phyloP scores from a whole-genome alignment of 92 coral and sea anemone genomes.

The Parazoanthus atlanticus region DNA sequence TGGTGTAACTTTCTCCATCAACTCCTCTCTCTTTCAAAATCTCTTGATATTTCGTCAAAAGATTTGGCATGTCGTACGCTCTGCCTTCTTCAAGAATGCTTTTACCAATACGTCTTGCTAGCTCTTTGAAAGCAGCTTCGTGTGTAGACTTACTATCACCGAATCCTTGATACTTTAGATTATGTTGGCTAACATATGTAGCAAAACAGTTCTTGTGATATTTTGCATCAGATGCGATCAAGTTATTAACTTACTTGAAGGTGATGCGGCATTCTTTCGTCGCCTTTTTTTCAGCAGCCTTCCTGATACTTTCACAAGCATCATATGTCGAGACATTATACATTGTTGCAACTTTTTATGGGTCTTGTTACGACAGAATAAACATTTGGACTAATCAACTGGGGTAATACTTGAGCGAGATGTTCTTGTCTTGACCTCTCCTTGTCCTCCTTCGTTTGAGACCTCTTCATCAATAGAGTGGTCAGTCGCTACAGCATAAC shows the following conservation, averaged over 20 bases:
- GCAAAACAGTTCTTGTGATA: constrained; percentile 57
- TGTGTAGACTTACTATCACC: constrained; percentile 13
- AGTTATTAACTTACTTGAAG: constrained; percentile 41
- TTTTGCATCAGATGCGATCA: constrained; percentile 52
- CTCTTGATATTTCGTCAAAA: constrained; percentile 37
- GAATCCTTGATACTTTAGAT: constrained; percentile 33
- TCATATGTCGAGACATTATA: constrained; percentile 35
- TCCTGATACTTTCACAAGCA: constrained; percentile 39
- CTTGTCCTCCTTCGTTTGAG: neutral
- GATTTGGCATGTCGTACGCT: constrained; percentile 62
- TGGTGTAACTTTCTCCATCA: constrained; percentile 53
- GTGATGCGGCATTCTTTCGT: constrained; percentile 40
- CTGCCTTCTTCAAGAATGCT: constrained; percentile 41
- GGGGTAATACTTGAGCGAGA: constrained; percentile 11
- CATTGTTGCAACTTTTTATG: constrained; percentile 25
- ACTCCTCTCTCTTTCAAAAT: constrained; percentile 41
- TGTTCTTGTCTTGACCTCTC: neutral
- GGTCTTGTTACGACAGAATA: constrained; percentile 51
- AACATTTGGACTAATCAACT: constrained; percentile 42
- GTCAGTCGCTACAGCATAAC: constrained; percentile 4
- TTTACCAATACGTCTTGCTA: constrained; percentile 15
- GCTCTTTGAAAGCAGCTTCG: constrained; percentile 52
- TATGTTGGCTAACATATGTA: constrained; percentile 53
- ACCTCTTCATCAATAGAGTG: neutral
- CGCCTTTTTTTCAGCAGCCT: constrained; percentile 55